Base-by-base conservation (phyloP, 2,888 invertebrate genomes). In the Ditula angustiorana region DNA sequence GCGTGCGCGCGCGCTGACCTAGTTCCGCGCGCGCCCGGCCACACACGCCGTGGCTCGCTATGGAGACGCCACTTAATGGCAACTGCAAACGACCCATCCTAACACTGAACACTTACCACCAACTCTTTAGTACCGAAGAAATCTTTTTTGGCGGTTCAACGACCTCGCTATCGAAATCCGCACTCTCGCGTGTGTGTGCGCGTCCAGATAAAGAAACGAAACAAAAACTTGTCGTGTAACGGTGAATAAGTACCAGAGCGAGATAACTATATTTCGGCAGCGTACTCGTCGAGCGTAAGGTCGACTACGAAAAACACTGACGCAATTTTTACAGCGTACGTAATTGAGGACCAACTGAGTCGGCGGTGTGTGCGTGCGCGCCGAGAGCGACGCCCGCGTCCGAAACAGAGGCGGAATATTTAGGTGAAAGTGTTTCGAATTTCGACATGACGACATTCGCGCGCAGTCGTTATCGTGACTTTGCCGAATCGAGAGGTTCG, bases 391-490 rank as follows among this genome's bases (percentile, higher is more conserved):
- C 91, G 91, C 89, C 92, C 92, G 92, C 90, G 91, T 90, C 88
- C 84, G 90, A 92, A 92, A 88, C 91, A 83, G 90, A 90, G 91
- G 85, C 92, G 90, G 92, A 91, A 92, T 92, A 92, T 92, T 92
- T 92, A 92, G 92, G 92, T 92, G 92, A 92, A 92, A 92, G 92
- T 92, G 91, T 92, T 92, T 92, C 92, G 89, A 92, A 92, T 92
- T 92, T 92, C 92, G 92, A 86, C 90, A 91, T 92, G 91, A 92
- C 92, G 91, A 92, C 92, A 92, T 92, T 92, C 82, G 91, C 90
- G 92, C 90, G 89, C 92, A 92, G 92, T 92, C 90, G 90, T 92
- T 92, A 92, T 92, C 92, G 92, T 90, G 92, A 90, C 90, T 92
- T 89, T 90, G 92, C 91, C 92, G 92, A 92, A 92, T 86, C 90